Evolutionary conservation across 2,113 vertebrate genomes (phyloP).

Genomic region (Caretta caretta): DNA sequence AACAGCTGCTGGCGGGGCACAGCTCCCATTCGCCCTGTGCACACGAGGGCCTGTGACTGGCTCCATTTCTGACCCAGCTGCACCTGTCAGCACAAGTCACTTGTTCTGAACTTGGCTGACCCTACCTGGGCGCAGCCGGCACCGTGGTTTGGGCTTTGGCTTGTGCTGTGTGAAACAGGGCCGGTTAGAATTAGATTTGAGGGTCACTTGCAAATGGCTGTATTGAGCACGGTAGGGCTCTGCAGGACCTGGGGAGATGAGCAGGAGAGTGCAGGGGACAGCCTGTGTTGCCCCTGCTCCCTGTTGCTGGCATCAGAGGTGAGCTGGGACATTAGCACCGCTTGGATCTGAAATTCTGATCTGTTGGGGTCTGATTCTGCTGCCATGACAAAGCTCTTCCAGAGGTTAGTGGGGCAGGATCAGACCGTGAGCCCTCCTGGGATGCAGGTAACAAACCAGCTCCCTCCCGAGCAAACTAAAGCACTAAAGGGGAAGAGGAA

Average conservation of each 20-base stretch:
- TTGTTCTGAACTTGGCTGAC: no score
- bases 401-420: not conserved
- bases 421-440: not conserved
- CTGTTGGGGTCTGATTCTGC: not conserved
- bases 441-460: not conserved
- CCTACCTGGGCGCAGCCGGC: no score
- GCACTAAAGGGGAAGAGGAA: not conserved
- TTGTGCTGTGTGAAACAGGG: no score
- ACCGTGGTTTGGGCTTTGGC: no score
- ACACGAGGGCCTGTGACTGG: no score
- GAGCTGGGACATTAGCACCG: not conserved
- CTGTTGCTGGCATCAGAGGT: not conserved
- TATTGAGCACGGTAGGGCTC: not conserved
- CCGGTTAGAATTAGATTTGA: no score
- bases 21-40: no score
- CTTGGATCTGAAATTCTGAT: not conserved
- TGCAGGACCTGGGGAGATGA: not conserved
- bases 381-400: not conserved
- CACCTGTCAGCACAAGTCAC: no score
- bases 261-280: no score
- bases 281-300: no score
- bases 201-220: not conserved
- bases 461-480: not conserved
- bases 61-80: no score
- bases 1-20: no score